Evolutionary conservation across 2,797 vertebrate genomes (phyloP).

Genomic region (Oophaga sylvatica): DNA sequence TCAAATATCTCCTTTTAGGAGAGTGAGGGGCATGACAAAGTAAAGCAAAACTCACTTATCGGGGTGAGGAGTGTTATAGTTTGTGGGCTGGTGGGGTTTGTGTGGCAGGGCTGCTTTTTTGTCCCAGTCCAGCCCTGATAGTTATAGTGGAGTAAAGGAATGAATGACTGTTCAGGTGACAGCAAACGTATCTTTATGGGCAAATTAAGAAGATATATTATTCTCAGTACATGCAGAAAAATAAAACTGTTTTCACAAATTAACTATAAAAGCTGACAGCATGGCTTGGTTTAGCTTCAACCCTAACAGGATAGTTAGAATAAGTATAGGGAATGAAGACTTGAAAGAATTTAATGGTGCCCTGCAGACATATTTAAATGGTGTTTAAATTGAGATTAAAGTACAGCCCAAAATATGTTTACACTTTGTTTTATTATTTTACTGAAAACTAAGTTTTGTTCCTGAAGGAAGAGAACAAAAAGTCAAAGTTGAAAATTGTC

Average conservation of each 20-base stretch:
- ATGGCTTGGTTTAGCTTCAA: conserved; percentile 10
- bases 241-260: conserved; percentile 14
- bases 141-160: no score
- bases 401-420: conserved; percentile 49
- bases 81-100: no score
- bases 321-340: conserved; percentile 17
- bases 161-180: no score
- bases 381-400: conserved; percentile 52
- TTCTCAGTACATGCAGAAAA: conserved; percentile 1
- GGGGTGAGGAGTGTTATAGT: no score
- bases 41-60: no score
- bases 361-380: conserved; percentile 54
- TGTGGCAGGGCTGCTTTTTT: no score
- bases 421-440: conserved; percentile 51
- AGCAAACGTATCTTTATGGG: no score
- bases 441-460: conserved; percentile 39
- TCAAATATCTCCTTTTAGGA: no score
- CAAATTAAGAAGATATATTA: not conserved
- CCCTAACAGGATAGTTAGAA: conserved; percentile 21
- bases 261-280: conserved; percentile 18
- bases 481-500: conserved; percentile 48
- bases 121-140: no score
- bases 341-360: conserved; percentile 39
- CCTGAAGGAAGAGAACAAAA: conserved; percentile 55
- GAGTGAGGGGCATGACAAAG: no score